A percentile compares a stretch with the other conserved stretches of the same genome.
Conservation (phyloP, 1,140 invertebrate species). For the Samia ricini region DNA sequence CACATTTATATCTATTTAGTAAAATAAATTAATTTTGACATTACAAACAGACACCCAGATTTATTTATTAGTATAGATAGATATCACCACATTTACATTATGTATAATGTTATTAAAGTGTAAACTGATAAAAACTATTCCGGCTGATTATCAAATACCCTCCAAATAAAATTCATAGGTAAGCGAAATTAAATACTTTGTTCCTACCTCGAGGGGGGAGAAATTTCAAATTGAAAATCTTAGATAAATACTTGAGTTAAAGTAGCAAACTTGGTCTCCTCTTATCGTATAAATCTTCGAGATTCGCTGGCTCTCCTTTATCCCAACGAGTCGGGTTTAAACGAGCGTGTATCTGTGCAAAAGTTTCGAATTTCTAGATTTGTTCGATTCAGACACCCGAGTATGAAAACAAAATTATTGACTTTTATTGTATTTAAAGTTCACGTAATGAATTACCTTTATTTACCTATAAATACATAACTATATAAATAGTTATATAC, state of each 20-base stretch:
- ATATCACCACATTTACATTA: no score
- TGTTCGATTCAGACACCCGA: neutral
- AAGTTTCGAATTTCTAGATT: neutral
- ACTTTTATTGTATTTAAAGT: neutral
- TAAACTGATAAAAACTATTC: no score
- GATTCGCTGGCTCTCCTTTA: neutral
- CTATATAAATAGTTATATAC: no score
- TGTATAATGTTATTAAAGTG: no score
- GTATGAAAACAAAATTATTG: neutral
- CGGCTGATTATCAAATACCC: neutral
- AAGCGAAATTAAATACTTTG: neutral
- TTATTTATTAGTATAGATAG: no score
- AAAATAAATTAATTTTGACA: no score
- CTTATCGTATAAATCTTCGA: constrained; percentile 1
- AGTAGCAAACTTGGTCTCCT: neutral
- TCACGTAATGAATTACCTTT: no score
- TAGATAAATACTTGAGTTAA: constrained; percentile 7
- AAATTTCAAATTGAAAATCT: constrained; percentile 11
- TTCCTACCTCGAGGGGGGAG: neutral
- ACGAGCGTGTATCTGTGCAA: neutral
- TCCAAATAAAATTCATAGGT: neutral
- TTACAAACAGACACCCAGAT: no score
- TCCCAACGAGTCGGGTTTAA: neutral
- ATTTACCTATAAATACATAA: no score
- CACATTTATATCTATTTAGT: no score